Evolutionary conservation across 2,888 invertebrate species (phyloP).

Genomic region (Drosophila cognata): DNA sequence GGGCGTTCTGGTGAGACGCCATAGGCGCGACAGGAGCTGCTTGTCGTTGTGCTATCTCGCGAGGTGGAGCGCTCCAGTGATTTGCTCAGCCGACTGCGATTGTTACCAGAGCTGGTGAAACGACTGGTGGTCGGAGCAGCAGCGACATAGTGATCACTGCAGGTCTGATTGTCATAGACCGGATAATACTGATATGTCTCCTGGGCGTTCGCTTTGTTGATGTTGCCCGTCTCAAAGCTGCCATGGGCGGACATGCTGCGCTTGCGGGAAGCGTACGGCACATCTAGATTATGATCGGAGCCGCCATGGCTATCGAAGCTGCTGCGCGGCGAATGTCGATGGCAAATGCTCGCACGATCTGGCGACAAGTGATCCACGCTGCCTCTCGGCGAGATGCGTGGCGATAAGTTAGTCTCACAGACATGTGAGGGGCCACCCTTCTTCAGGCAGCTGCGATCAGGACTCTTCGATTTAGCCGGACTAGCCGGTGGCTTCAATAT

Average conservation of each 20-base stretch:
- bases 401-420: conserved; percentile 78
- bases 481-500: conserved; percentile 84
- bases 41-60: conserved; percentile 83
- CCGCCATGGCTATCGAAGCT: conserved; percentile 84
- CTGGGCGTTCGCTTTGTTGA: conserved; percentile 57
- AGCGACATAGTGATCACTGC: conserved; percentile 84
- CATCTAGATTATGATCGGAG: conserved; percentile 83
- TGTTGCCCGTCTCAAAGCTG: conserved; percentile 82
- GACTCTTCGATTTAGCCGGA: conserved; percentile 84
- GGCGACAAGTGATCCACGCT: conserved; percentile 84
- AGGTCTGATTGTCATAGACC: conserved; percentile 84
- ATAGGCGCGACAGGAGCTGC: conserved; percentile 75
- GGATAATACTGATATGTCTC: conserved; percentile 85
- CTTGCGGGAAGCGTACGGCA: conserved; percentile 75
- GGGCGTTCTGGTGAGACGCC: conserved; percentile 83
- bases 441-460: conserved; percentile 84
- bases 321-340: conserved; percentile 83
- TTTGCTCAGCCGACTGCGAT: conserved; percentile 80
- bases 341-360: conserved; percentile 81
- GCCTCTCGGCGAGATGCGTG: conserved; percentile 83
- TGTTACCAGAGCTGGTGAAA: conserved; percentile 39
- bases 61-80: conserved; percentile 84
- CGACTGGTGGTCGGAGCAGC: conserved; percentile 68
- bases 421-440: conserved; percentile 83
- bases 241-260: conserved; percentile 85